A percentile compares a stretch with the other conserved stretches of the same genome.
Evolutionary conservation across 2,888 invertebrate genomes (phyloP).

Genomic region (Andrena bicolor): DNA sequence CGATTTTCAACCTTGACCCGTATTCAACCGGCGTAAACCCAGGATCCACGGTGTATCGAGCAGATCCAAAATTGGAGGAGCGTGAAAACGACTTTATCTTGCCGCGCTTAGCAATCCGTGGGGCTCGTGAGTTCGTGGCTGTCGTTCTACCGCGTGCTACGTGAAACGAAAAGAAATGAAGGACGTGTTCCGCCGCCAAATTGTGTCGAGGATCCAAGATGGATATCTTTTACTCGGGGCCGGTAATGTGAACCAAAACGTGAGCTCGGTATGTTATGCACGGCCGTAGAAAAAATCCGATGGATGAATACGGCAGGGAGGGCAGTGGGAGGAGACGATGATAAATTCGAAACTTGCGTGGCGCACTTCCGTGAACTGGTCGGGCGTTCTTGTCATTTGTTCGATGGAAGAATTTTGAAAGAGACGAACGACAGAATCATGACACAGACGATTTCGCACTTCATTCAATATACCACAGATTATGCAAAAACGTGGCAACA

Average conservation of each 20-base stretch:
- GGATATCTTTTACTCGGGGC: slow-evolving; percentile 44
- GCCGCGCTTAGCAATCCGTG: neutral
- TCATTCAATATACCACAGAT: too few species aligned
- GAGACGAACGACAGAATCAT: neutral
- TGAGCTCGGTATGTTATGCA: slow-evolving; percentile 31
- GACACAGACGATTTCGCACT: neutral
- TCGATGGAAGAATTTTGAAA: neutral
- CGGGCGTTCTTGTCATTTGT: slow-evolving; percentile 16
- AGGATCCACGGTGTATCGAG: slow-evolving; percentile 71
- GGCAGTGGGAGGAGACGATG: neutral
- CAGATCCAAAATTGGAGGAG: slow-evolving; percentile 52
- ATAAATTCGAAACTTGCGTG: slow-evolving; percentile 29
- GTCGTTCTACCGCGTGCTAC: slow-evolving; percentile 55
- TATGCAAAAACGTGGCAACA: neutral
- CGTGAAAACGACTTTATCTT: slow-evolving; percentile 48
- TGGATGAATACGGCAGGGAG: neutral
- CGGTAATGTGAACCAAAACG: slow-evolving; percentile 48
- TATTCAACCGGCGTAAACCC: slow-evolving; percentile 69
- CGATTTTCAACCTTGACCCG: slow-evolving; percentile 81
- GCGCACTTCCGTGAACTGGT: slow-evolving; percentile 31
- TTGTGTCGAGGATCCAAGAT: slow-evolving; percentile 81
- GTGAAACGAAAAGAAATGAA: slow-evolving; percentile 78
- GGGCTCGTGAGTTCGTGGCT: slow-evolving; percentile 17
- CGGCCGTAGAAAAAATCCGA: neutral
- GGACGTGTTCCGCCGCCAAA: slow-evolving; percentile 77